Base-by-base conservation (phyloP, 2,797 vertebrate genomes). In the Poeciliopsis turneri region DNA sequence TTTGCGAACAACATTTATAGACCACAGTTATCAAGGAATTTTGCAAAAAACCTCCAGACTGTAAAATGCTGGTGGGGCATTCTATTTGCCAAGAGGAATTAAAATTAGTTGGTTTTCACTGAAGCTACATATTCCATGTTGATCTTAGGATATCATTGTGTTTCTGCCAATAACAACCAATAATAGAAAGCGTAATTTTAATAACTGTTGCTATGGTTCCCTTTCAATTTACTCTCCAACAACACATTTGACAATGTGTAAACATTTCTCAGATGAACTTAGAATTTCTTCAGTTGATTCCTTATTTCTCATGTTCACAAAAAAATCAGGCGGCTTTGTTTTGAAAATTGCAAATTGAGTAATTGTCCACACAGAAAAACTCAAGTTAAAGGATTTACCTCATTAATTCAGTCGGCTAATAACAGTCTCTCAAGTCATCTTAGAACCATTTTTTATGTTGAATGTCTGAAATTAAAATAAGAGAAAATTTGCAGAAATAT, bases 1-100 rank as follows among this genome's bases (percentile, higher is more conserved):
- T 90, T 86, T 84, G 82, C 90, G 86, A 92, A 91, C 86, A 91
- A 82, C 78, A 78, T 85, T 72, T 76, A 61, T 46, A 70, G 59
- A 76, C 57, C 73, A 76, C 30, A 84, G 75, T 89, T 83, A 84
- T 82, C 68, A 73, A 75, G 41, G 72, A 89, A 79, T 79, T 69
- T 61, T 61, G 59, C 2, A 33, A 33, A 30, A 33, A 61, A 33
- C 0, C 5, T 87, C 79, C 61, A 55, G 70, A 41, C 77, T 47
- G 57, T 25, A 61, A 76, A 82, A 76, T 28, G 64, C 33, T 33
- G 28, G 28, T 33, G 13, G 57, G 5, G n/a, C 39, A 69, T 69
- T 69, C 6, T n/a, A 43, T 41, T 68, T 43, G 10, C 10, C n/a
- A 25, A n/a, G 20, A 4, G 36, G 36, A 3, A 13, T 25, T 68